A percentile compares a stretch with the other conserved stretches of the same genome.
These are phyloP conservation scores for Pedetes capensis DNA, from an alignment of 2,113 vertebrate species.

Conservation along the genomic window DNA sequence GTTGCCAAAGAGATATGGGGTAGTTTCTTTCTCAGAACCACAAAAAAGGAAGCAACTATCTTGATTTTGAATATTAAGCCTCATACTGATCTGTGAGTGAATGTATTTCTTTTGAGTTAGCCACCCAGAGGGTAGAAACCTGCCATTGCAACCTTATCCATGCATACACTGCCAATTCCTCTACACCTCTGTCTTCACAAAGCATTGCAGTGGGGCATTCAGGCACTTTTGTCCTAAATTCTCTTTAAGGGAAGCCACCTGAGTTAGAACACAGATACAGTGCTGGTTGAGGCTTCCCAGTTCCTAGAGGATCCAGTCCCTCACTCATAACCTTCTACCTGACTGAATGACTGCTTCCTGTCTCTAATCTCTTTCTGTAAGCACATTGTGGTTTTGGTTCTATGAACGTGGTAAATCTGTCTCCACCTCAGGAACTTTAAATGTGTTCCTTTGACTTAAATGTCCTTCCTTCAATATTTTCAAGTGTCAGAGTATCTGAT, in stretches of 20 bases:
- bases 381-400: not conserved
- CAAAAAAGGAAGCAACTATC: accelerated
- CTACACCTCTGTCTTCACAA: not conserved
- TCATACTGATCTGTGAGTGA: not conserved
- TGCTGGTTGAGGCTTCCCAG: not conserved
- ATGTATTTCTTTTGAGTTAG: not conserved
- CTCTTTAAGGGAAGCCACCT: not conserved
- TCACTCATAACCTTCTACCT: not conserved
- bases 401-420: not conserved
- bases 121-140: not conserved
- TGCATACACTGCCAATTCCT: not conserved
- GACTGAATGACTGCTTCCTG: accelerated
- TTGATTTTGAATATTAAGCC: not conserved
- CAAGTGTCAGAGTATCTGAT: not conserved
- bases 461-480: not conserved
- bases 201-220: not conserved
- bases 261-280: not conserved
- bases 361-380: not conserved
- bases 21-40: not conserved
- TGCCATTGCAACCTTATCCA: not conserved
- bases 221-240: not conserved
- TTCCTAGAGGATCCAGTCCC: not conserved
- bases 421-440: not conserved
- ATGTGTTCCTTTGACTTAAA: not conserved
- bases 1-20: accelerated